Evolutionary conservation across 1,140 invertebrate genomes (phyloP).

Genomic region (Homarus americanus): DNA sequence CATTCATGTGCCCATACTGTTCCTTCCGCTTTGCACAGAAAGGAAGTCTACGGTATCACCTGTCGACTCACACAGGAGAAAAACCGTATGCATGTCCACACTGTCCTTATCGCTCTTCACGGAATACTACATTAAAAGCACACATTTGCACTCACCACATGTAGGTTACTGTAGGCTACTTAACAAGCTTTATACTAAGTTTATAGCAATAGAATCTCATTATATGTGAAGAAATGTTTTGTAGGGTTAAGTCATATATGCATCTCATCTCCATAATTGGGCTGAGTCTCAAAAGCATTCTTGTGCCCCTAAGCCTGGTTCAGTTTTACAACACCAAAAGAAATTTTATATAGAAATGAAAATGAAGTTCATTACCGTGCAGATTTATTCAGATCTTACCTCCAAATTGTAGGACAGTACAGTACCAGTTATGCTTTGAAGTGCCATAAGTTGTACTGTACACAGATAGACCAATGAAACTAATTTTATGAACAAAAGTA

Average conservation of each 20-base stretch:
- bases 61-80: conserved; percentile 50
- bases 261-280: no score
- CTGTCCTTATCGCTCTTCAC: conserved; percentile 23
- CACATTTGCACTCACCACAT: conserved; percentile 50
- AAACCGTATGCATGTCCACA: conserved; percentile 36
- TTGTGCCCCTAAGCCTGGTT: no score
- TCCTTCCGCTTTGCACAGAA: conserved; percentile 53
- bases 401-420: no score
- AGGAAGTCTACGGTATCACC: conserved; percentile 30
- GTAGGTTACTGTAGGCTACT: not conserved
- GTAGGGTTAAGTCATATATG: not conserved
- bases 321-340: no score
- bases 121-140: conserved; percentile 40
- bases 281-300: no score
- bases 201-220: not conserved
- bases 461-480: no score
- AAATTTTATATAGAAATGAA: no score
- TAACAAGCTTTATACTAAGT: not conserved
- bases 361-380: no score
- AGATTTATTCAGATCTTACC: no score
- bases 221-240: not conserved
- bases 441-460: no score
- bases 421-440: no score
- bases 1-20: conserved; percentile 55
- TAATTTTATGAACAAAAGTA: no score